Conservation (phyloP, 2,797 vertebrate genomes). For the Oceanodroma leucorhoa region DNA sequence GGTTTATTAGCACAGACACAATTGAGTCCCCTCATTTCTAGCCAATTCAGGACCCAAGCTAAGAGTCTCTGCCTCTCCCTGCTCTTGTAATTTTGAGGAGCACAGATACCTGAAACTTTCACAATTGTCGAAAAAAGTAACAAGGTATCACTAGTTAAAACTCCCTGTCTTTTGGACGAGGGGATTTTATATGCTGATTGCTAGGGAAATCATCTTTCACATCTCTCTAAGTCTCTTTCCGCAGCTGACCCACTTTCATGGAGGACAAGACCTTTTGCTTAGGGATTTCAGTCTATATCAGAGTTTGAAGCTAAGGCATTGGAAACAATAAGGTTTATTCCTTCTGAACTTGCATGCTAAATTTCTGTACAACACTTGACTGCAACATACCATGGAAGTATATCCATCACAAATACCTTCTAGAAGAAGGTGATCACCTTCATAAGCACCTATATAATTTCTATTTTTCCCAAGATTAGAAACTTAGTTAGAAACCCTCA, state of each 20-base stretch:
- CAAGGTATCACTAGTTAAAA: not conserved
- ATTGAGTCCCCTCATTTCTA: not conserved
- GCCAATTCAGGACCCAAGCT: not conserved
- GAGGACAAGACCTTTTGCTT: not conserved
- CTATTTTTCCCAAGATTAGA: not conserved
- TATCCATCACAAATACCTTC: not conserved
- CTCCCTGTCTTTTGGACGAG: not conserved
- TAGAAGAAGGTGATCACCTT: not conserved
- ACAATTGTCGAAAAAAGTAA: not conserved
- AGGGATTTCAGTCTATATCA: not conserved
- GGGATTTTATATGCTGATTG: not conserved
- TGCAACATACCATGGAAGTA: not conserved
- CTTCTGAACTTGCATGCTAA: not conserved
- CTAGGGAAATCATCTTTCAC: not conserved
- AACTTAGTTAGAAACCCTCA: not conserved
- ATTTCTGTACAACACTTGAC: not conserved
- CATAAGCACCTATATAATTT: not conserved
- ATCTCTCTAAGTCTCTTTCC: not conserved
- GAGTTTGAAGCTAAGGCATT: not conserved
- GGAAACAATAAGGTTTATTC: not conserved
- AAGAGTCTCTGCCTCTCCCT: accelerated
- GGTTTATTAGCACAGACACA: not conserved
- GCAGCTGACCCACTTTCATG: not conserved
- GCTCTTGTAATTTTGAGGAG: not conserved
- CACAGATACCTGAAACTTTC: not conserved